These are phyloP conservation scores for Siniperca obscura DNA, from an alignment of 2,797 vertebrate species.

Conservation along the genomic window DNA sequence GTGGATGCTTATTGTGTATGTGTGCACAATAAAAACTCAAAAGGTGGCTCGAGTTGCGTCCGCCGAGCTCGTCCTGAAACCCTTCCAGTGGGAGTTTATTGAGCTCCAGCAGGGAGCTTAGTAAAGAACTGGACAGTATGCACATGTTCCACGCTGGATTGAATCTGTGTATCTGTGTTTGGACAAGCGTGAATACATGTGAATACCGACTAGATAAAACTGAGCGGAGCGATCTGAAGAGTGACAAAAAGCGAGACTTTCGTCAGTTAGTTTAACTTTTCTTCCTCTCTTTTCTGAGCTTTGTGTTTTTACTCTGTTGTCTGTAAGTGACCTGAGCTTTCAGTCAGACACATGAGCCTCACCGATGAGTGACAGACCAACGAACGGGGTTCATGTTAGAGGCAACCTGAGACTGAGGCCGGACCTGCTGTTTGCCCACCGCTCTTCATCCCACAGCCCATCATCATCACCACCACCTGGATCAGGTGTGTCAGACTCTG, in stretches of 20 bases:
- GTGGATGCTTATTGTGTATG: too few species aligned
- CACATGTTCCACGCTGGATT: neutral
- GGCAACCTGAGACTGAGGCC: constrained; percentile 27
- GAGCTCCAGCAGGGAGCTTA: too few species aligned
- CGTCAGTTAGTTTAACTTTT: too few species aligned
- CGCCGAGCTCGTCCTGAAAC: too few species aligned
- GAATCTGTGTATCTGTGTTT: too few species aligned
- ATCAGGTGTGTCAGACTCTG: constrained; percentile 47
- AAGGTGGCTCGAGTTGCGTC: too few species aligned
- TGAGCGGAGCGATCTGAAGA: neutral
- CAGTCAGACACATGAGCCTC: constrained; percentile 1
- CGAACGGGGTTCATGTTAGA: neutral
- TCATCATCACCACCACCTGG: constrained; percentile 31
- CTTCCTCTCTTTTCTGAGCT: neutral
- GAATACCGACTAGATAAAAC: too few species aligned
- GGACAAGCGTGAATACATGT: neutral
- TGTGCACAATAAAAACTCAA: too few species aligned
- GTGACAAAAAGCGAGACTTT: neutral
- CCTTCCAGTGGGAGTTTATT: too few species aligned
- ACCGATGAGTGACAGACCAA: constrained; percentile 16
- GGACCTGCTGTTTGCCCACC: neutral
- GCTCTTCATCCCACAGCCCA: neutral
- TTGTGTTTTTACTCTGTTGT: neutral
- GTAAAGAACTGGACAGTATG: too few species aligned
- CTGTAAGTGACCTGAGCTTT: constrained; percentile 7